Percentiles rank a stretch among this genome's conserved stretches.
These are phyloP conservation scores for Charina bottae DNA, from an alignment of 2,113 vertebrate genomes.

Conservation along the genomic window DNA sequence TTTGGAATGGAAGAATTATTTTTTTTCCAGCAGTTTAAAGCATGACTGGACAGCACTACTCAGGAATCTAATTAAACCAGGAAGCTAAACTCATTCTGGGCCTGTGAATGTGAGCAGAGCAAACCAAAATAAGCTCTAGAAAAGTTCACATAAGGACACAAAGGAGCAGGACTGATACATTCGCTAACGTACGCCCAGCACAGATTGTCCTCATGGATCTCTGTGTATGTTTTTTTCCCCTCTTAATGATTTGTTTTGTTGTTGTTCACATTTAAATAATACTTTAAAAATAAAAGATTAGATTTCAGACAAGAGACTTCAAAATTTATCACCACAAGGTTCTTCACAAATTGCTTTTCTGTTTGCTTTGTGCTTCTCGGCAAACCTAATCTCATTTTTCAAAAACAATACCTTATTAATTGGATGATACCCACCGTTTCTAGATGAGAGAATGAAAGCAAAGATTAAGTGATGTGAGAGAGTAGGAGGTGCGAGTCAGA, in stretches of 20 bases:
- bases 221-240: neutral
- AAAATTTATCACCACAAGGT: neutral
- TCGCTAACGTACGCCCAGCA: neutral
- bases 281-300: neutral
- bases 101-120: neutral
- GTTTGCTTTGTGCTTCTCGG: neutral
- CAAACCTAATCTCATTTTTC: neutral
- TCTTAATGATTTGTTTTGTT: neutral
- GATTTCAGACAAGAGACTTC: neutral
- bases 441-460: neutral
- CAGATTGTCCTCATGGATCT: neutral
- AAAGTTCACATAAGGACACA: neutral
- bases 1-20: neutral
- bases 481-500: neutral
- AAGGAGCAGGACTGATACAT: neutral
- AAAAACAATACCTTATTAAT: neutral
- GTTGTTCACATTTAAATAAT: neutral
- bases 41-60: neutral
- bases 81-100: neutral
- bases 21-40: neutral
- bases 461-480: neutral
- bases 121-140: neutral
- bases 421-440: neutral
- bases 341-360: neutral
- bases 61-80: neutral